Evolutionary conservation across 2,888 invertebrate species (phyloP).

Genomic region (Pherbina coryleti): DNA sequence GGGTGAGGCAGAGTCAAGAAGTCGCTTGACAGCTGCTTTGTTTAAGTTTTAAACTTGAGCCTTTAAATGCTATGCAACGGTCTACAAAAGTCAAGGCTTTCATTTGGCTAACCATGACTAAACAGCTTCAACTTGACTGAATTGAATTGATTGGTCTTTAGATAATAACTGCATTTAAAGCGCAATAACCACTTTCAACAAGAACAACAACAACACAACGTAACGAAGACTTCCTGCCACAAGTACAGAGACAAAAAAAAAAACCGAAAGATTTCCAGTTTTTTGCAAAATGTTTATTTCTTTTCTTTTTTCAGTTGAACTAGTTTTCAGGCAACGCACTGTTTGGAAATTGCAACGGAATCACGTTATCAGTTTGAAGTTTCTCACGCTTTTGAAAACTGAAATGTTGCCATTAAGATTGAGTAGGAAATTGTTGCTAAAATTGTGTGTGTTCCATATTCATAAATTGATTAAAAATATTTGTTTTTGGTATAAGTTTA

Average conservation of each 20-base stretch:
- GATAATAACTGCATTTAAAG: background rate
- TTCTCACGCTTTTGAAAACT: background rate
- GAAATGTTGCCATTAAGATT: background rate
- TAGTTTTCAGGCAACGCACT: constrained; percentile 5
- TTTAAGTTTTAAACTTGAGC: too few species aligned
- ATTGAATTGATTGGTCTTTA: too few species aligned
- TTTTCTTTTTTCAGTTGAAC: background rate
- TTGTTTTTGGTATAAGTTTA: too few species aligned
- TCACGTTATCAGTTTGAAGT: background rate
- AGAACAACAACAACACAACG: background rate
- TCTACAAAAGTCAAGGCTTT: background rate
- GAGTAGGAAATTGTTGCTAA: background rate
- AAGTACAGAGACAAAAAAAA: background rate
- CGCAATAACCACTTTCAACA: background rate
- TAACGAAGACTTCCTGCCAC: background rate
- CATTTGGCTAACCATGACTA: too few species aligned
- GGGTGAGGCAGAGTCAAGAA: background rate
- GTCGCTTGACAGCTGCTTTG: background rate
- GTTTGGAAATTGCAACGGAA: background rate
- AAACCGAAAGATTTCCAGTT: background rate
- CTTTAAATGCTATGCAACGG: background rate
- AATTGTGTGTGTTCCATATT: background rate
- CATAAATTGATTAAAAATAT: background rate
- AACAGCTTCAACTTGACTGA: too few species aligned
- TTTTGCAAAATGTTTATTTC: background rate